These are phyloP conservation scores for Nemopilema nomurai DNA, from an alignment of 30 jellyfish, hydroid and myxozoan genomes.

Conservation along the genomic window DNA sequence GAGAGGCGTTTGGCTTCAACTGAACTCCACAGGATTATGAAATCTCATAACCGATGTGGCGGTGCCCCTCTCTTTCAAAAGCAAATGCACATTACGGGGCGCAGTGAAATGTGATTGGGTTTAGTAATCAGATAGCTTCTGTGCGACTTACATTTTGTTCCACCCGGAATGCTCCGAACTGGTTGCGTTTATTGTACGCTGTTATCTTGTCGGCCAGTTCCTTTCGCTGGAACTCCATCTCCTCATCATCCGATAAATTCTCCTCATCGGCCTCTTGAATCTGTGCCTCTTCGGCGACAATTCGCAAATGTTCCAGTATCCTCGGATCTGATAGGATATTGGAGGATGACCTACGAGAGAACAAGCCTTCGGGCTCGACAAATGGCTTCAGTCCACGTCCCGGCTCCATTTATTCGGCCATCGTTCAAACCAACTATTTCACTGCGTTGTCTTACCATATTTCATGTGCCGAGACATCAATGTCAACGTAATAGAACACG, in stretches of 20 bases:
- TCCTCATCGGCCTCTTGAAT: constrained; percentile 61
- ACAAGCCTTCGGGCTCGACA: constrained; percentile 74
- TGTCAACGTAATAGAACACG: background rate
- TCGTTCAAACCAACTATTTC: background rate
- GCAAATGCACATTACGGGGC: background rate
- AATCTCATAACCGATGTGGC: background rate
- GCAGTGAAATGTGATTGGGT: background rate
- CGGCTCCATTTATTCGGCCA: constrained; percentile 44
- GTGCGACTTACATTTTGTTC: constrained; percentile 49
- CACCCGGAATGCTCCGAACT: constrained; percentile 74
- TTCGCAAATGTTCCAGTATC: constrained; percentile 69
- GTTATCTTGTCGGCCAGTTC: constrained; percentile 48
- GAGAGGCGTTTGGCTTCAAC: background rate
- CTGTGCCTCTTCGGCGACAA: constrained; percentile 78
- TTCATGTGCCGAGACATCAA: background rate
- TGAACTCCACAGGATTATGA: background rate
- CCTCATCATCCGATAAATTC: constrained; percentile 53
- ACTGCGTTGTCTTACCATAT: background rate
- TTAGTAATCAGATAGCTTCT: background rate
- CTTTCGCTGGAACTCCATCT: constrained; percentile 46
- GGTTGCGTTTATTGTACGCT: constrained; percentile 73
- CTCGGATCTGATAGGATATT: constrained; percentile 82
- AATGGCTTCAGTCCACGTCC: constrained; percentile 32
- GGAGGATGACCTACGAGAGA: constrained; percentile 67
- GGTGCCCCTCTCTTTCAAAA: background rate